Conservation (phyloP, 2,113 vertebrate genomes). For the Xerus inauris region DNA sequence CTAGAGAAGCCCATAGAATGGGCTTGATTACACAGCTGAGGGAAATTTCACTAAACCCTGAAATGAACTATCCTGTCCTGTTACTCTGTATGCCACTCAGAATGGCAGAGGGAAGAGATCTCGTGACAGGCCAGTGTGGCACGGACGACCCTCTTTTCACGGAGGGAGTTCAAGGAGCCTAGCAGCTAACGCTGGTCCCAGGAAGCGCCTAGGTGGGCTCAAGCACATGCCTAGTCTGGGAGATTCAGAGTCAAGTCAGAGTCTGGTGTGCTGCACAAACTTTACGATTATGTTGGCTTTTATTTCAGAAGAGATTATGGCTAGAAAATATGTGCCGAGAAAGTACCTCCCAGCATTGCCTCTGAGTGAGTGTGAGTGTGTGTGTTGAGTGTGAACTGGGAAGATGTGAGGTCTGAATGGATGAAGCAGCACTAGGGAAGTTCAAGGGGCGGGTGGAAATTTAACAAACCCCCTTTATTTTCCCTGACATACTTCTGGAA, state of each 20-base stretch:
- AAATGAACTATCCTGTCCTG: neutral
- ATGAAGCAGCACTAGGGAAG: no score
- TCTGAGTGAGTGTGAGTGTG: rapidly evolving
- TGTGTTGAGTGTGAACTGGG: neutral
- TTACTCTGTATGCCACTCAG: neutral
- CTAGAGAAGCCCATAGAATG: neutral
- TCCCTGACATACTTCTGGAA: neutral
- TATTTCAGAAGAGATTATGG: neutral
- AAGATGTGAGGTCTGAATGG: neutral
- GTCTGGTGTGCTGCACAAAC: neutral
- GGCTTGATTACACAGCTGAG: neutral
- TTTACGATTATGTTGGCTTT: neutral
- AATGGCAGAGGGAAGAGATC: neutral
- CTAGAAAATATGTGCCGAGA: neutral
- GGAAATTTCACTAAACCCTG: neutral
- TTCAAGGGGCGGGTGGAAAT: neutral
- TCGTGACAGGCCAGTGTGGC: rapidly evolving
- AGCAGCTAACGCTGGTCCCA: neutral
- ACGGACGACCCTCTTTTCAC: neutral
- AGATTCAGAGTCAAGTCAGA: neutral
- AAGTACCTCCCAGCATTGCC: neutral
- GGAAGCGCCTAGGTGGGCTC: neutral
- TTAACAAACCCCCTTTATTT: neutral
- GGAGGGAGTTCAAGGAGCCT: neutral
- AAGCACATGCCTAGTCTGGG: neutral